phyloP scores from a whole-genome alignment of 2,113 vertebrate genomes.

The Brienomyrus longianalis region DNA sequence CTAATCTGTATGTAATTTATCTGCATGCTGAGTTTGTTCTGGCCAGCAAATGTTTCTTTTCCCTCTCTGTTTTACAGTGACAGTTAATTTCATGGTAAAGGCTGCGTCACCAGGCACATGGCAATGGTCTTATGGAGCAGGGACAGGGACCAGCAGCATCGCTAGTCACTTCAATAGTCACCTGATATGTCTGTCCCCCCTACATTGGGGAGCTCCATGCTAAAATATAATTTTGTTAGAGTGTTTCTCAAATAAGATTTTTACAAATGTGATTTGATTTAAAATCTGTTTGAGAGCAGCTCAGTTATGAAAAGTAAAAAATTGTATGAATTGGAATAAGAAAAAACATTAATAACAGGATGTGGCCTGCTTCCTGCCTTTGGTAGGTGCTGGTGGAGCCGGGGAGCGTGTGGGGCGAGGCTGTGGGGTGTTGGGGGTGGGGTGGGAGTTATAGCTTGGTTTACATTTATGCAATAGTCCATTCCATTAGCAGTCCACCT shows the following conservation, averaged over 20 bases:
- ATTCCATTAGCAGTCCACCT: conserved; percentile 25
- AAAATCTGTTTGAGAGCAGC: not conserved
- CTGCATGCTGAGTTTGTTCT: not conserved
- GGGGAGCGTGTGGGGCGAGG: not conserved
- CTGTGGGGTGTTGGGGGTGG: not conserved
- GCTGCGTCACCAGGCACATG: not conserved
- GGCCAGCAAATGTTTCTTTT: not conserved
- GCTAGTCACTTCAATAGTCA: not conserved
- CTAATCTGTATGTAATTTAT: not conserved
- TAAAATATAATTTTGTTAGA: not conserved
- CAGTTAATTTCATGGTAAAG: not conserved
- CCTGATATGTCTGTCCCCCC: not conserved
- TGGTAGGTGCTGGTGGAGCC: not conserved
- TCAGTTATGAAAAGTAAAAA: not conserved
- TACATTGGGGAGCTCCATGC: not conserved
- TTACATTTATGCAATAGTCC: conserved; percentile 22
- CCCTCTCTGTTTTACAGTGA: not conserved
- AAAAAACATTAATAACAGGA: not conserved
- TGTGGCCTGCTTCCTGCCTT: not conserved
- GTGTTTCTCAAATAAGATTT: not conserved
- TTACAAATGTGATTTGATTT: not conserved
- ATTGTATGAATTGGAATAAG: not conserved
- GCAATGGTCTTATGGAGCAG: not conserved
- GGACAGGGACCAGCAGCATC: not conserved
- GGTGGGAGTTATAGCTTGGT: not conserved